Conservation (phyloP, 2,113 vertebrate genomes). For the Rhipidura dahli region DNA sequence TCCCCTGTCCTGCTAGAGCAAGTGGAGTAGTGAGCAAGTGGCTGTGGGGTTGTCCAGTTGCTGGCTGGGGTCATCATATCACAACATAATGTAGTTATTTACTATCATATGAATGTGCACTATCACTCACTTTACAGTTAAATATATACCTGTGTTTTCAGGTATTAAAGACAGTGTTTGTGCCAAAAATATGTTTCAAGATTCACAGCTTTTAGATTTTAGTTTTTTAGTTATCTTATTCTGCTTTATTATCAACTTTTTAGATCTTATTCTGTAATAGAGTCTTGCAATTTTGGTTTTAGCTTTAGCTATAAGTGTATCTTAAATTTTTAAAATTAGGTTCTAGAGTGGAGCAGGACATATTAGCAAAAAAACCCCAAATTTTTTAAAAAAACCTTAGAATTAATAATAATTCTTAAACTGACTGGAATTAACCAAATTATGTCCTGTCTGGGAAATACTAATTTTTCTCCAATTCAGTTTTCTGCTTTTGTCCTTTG, state of each 20-base stretch:
- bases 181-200: background rate
- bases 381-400: rapidly evolving
- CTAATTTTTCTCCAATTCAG: background rate
- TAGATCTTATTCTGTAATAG: background rate
- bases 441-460: background rate
- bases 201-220: background rate
- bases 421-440: background rate
- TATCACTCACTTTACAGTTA: background rate
- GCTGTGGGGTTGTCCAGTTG: background rate
- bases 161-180: background rate
- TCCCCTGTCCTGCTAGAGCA: background rate
- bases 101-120: background rate
- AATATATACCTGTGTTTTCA: background rate
- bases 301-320: background rate
- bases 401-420: background rate
- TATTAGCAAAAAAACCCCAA: background rate
- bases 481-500: background rate
- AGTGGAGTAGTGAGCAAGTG: background rate
- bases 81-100: background rate
- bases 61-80: background rate
- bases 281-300: background rate
- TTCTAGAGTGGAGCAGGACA: background rate
- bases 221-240: too few species aligned
- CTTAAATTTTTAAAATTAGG: background rate
- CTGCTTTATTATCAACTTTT: too few species aligned